Percentiles rank a stretch among this genome's conserved stretches.
Conservation (phyloP, 2,113 vertebrate genomes). For the Rhinoderma darwinii region DNA sequence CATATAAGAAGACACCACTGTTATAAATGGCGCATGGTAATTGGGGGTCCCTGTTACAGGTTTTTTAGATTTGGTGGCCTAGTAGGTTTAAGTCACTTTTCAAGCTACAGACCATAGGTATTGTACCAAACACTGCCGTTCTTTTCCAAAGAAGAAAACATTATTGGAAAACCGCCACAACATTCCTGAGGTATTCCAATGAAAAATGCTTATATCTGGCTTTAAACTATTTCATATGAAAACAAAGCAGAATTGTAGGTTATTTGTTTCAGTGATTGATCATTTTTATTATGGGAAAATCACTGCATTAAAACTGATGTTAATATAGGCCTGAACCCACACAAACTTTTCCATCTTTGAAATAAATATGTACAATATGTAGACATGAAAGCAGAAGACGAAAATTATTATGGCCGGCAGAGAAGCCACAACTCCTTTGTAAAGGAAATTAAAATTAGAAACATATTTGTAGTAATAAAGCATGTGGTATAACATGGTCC, state of each 20-base stretch:
- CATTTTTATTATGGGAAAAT: slow-evolving; percentile 53
- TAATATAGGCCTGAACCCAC: slow-evolving; percentile 48
- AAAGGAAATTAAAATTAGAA: slow-evolving; percentile 59
- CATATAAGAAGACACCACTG: neutral
- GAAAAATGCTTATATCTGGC: slow-evolving; percentile 41
- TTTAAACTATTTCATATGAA: slow-evolving; percentile 34
- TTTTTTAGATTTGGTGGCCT: neutral
- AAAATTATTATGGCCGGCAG: slow-evolving; percentile 49
- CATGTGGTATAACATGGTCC: slow-evolving; percentile 26
- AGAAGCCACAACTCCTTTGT: slow-evolving; percentile 48
- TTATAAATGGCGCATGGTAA: neutral
- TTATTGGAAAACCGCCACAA: slow-evolving; percentile 20
- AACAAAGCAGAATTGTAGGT: slow-evolving; percentile 16
- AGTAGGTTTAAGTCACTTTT: neutral
- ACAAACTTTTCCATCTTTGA: slow-evolving; percentile 38
- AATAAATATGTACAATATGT: slow-evolving; percentile 56
- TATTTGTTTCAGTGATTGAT: slow-evolving; percentile 54
- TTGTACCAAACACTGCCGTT: neutral
- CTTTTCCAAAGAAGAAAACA: neutral
- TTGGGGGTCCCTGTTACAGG: neutral
- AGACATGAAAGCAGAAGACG: slow-evolving; percentile 45
- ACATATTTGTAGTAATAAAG: slow-evolving; percentile 56
- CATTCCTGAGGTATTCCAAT: slow-evolving; percentile 44
- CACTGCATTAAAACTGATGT: slow-evolving; percentile 47
- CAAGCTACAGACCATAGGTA: neutral